Conservation (phyloP, 2,113 vertebrate genomes). For the Pseudolaguvia tuberculata region DNA sequence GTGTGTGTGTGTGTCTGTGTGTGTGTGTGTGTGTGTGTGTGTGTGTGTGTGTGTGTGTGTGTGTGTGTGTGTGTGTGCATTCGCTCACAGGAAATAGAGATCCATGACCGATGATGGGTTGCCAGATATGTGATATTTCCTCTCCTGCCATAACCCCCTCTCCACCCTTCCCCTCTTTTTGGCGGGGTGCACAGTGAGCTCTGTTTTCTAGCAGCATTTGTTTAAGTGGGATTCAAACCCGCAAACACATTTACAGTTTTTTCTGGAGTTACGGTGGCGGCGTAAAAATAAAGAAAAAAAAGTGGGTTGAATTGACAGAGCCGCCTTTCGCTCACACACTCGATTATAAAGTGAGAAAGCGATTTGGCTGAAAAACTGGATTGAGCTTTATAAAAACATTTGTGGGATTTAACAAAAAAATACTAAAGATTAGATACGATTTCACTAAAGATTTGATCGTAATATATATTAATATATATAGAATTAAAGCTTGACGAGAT, state of each 20-base stretch:
- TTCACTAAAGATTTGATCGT: neutral
- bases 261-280: constrained; percentile 4
- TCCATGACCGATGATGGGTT: constrained; percentile 62
- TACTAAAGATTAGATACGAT: neutral
- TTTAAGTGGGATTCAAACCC: constrained; percentile 19
- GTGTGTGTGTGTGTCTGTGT: neutral
- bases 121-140: constrained; percentile 64
- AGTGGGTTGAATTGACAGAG: neutral
- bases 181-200: neutral
- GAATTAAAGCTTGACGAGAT: neutral
- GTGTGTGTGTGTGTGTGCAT: constrained; percentile 42
- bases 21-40: neutral
- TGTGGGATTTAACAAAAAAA: no score
- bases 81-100: constrained; percentile 62
- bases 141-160: constrained; percentile 53
- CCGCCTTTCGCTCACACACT: constrained; percentile 21
- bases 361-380: no score
- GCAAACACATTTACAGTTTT: constrained; percentile 36
- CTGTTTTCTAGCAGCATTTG: neutral
- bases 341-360: neutral
- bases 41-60: neutral
- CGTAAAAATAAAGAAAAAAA: no score
- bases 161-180: constrained; percentile 10
- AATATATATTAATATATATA: constrained; percentile 56
- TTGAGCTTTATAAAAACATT: no score